Evolutionary conservation across 2,797 vertebrate genomes (phyloP).

Genomic region (Dipus sagitta): DNA sequence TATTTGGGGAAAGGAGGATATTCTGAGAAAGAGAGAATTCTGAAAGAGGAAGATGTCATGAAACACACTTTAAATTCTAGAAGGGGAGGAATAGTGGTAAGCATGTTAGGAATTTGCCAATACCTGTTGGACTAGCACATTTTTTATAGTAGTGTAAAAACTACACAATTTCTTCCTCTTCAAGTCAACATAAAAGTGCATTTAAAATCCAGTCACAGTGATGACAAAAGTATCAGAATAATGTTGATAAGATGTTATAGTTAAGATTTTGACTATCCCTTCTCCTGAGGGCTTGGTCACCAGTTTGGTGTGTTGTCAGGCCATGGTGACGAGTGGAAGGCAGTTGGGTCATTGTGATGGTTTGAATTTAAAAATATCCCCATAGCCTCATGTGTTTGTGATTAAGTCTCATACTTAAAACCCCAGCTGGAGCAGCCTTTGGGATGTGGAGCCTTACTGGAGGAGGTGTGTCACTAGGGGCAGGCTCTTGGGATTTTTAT

Average conservation of each 20-base stretch:
- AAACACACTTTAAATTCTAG: not conserved
- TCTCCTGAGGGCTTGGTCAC: not conserved
- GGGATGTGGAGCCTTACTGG: too few species aligned
- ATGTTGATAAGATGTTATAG: not conserved
- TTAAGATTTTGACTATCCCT: not conserved
- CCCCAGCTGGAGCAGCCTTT: too few species aligned
- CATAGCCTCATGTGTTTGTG: too few species aligned
- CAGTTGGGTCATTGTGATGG: not conserved
- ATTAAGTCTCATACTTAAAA: too few species aligned
- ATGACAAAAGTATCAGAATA: not conserved
- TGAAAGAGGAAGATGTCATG: slow-evolving; percentile 3
- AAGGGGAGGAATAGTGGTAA: not conserved
- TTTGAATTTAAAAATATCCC: too few species aligned
- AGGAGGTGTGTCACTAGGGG: too few species aligned
- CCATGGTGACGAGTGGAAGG: not conserved
- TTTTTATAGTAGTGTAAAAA: not conserved
- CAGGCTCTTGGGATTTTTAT: too few species aligned
- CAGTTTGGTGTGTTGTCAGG: too few species aligned
- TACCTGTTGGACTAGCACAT: not conserved
- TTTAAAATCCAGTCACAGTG: slow-evolving; percentile 4
- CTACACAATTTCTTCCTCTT: slow-evolving; percentile 8
- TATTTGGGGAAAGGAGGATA: not conserved
- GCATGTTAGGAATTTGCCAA: not conserved
- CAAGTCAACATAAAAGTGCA: not conserved
- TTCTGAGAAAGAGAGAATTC: slow-evolving; percentile 12